A percentile compares a stretch with the other conserved stretches of the same genome.
phyloP scores from a whole-genome alignment of 2,797 vertebrate genomes.

The Clamator glandarius region DNA sequence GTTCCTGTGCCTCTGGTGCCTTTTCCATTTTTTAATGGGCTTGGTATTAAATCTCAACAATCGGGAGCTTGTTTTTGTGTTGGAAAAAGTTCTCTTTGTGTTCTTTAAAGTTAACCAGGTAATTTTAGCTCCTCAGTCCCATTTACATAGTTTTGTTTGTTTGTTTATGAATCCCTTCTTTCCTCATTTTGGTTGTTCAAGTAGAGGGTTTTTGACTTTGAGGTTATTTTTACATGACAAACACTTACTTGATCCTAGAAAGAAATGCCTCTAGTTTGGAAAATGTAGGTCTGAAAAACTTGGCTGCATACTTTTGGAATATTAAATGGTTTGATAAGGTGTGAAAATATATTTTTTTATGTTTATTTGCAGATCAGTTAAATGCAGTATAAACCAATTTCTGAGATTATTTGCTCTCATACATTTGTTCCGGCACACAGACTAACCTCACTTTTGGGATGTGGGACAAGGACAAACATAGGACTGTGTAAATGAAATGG shows the following conservation, averaged over 20 bases:
- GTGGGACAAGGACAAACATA: slow-evolving; percentile 25
- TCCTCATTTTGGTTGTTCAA: slow-evolving; percentile 22
- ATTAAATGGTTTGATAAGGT: slow-evolving; percentile 36
- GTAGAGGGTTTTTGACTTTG: slow-evolving; percentile 7
- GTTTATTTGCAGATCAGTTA: slow-evolving; percentile 43
- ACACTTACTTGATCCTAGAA: slow-evolving; percentile 10
- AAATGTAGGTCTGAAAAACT: neutral
- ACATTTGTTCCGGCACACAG: neutral
- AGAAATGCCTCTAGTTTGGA: slow-evolving; percentile 35
- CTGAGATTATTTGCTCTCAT: slow-evolving; percentile 26
- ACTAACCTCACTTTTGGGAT: slow-evolving; percentile 34
- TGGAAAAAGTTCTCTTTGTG: slow-evolving; percentile 56
- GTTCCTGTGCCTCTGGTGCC: slow-evolving; percentile 38
- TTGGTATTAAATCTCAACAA: slow-evolving; percentile 64
- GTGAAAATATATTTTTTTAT: neutral
- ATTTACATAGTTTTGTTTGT: slow-evolving; percentile 52
- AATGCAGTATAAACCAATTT: slow-evolving; percentile 21
- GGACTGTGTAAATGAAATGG: slow-evolving; percentile 12
- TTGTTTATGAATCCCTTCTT: slow-evolving; percentile 51
- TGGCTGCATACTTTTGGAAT: neutral
- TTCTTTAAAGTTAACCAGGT: slow-evolving; percentile 53
- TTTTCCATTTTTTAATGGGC: slow-evolving; percentile 46
- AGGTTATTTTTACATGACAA: slow-evolving; percentile 48
- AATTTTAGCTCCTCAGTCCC: slow-evolving; percentile 68
- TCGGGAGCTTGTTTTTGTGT: slow-evolving; percentile 68